phyloP scores from a whole-genome alignment of 2,113 vertebrate genomes.

The Hepsetus odoe region DNA sequence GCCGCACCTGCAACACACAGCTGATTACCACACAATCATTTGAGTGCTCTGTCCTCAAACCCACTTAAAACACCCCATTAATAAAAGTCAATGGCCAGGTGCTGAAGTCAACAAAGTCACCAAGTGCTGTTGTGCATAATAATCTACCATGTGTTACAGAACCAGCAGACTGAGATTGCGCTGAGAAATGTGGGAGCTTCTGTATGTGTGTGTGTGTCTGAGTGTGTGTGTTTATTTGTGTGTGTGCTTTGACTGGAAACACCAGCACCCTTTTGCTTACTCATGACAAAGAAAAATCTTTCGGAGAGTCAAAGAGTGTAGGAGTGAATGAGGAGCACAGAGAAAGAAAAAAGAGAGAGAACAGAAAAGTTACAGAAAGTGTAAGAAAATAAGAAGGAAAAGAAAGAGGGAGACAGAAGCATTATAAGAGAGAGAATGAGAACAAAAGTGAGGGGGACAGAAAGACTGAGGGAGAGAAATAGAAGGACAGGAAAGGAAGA shows the following conservation, averaged over 20 bases:
- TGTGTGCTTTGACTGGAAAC: not conserved
- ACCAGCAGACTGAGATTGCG: too few relatives aligned
- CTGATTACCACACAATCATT: too few relatives aligned
- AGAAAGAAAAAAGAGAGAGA: not conserved
- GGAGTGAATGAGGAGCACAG: not conserved
- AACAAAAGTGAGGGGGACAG: not conserved
- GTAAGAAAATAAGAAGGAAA: not conserved
- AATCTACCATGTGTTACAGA: too few relatives aligned
- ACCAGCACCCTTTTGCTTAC: conserved; percentile 68
- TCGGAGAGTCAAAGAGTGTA: not conserved
- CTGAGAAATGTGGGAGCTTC: not conserved
- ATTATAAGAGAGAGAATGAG: not conserved
- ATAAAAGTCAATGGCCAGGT: too few relatives aligned
- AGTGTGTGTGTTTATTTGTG: not conserved
- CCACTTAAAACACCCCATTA: too few relatives aligned
- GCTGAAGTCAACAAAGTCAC: too few relatives aligned
- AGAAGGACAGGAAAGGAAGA: not conserved
- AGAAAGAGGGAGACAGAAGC: not conserved
- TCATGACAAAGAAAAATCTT: conserved; percentile 62
- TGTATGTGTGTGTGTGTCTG: not conserved
- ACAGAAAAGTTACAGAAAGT: not conserved
- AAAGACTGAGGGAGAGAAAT: not conserved
- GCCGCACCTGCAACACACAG: too few relatives aligned
- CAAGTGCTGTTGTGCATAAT: too few relatives aligned
- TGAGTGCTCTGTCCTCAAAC: too few relatives aligned